Base-by-base conservation (phyloP, 2,888 invertebrate species). In the Cheilosia vulpina region DNA sequence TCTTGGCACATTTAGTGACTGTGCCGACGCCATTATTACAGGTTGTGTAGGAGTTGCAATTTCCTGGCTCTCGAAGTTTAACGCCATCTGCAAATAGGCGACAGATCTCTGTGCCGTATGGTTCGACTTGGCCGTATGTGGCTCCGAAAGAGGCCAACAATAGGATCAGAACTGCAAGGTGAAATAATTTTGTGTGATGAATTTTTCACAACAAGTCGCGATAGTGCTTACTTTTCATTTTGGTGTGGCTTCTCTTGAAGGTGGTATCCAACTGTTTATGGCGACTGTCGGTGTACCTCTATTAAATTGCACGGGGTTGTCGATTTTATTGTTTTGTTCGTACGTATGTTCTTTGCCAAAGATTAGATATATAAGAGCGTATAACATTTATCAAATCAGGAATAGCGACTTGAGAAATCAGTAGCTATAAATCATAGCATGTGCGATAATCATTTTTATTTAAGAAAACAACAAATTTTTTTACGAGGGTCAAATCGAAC, bases 1-100 rank as follows among this genome's bases (percentile, higher is more conserved):
- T n/a, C 0, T 6, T 6, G 17, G 89, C 88, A 0, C 3, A 65
- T 0, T 3, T 27, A 0, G 75, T 75, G 0, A 43, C n/a, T 0
- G n/a, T 62, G 62, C 75, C 88, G 5, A 31, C 15, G 0, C 27
- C 87, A 55, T 89, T n/a, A 9, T 88, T 0, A 53, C 91, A 91
- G 3, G 38, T 63, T 6, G 90, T 87, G 21, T 82, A 85, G 3
- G 88, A 60, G 6, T 72, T 34, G 45, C 91, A 91, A 7, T 87
- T 81, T 13, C 90, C 90, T 0, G 91, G 90, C 57, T 89, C 83
- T 0, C 91, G 90, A 4, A 91, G 53, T 2, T 69, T 43, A 0
- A 83, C 87, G 15, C 87, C 89, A 47, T 79, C 27, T 9, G 27
- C 45, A 52, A 83, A 83, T 2, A 79, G 45, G 7, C 79, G 73